These are phyloP conservation scores for Asteroscopus sphinx DNA, from an alignment of 2,888 invertebrate species.

Conservation along the genomic window DNA sequence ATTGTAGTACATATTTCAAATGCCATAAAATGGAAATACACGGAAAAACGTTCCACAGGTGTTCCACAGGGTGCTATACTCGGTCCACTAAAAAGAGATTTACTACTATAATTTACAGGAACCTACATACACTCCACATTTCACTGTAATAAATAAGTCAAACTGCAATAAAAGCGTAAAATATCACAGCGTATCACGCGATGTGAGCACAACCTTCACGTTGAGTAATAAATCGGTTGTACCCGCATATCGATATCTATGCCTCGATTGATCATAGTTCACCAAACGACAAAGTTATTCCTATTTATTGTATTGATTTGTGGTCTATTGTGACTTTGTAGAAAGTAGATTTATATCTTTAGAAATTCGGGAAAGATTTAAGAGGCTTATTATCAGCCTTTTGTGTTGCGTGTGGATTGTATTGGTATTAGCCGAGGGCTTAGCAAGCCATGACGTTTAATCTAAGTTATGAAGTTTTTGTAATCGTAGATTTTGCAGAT, in stretches of 20 bases:
- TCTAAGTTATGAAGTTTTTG: slow-evolving; percentile 1
- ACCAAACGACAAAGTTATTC: slow-evolving; percentile 30
- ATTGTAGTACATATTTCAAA: background rate
- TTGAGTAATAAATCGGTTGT: slow-evolving; percentile 31
- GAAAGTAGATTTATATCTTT: slow-evolving; percentile 34
- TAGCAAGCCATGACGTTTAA: slow-evolving; percentile 1
- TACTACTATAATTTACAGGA: slow-evolving; percentile 4
- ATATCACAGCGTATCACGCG: slow-evolving; percentile 44
- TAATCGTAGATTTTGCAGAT: background rate
- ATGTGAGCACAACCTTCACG: slow-evolving; percentile 19
- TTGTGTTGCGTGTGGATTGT: slow-evolving; percentile 16
- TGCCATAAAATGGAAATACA: background rate
- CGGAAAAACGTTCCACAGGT: slow-evolving; percentile 10
- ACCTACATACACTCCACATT: slow-evolving; percentile 10
- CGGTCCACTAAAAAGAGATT: slow-evolving; percentile 21
- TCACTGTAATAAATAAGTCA: slow-evolving; percentile 39
- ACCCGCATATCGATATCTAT: slow-evolving; percentile 35
- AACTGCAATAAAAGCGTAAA: slow-evolving; percentile 36
- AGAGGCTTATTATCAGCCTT: slow-evolving; percentile 10
- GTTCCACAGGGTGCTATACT: slow-evolving; percentile 20
- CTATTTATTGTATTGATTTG: slow-evolving; percentile 48
- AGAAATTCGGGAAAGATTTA: slow-evolving; percentile 34
- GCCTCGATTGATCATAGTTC: slow-evolving; percentile 22
- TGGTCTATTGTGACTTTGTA: slow-evolving; percentile 19
- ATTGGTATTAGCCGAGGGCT: background rate